Evolutionary conservation across 2,113 vertebrate species (phyloP).

Genomic region (Leuciscus idus): DNA sequence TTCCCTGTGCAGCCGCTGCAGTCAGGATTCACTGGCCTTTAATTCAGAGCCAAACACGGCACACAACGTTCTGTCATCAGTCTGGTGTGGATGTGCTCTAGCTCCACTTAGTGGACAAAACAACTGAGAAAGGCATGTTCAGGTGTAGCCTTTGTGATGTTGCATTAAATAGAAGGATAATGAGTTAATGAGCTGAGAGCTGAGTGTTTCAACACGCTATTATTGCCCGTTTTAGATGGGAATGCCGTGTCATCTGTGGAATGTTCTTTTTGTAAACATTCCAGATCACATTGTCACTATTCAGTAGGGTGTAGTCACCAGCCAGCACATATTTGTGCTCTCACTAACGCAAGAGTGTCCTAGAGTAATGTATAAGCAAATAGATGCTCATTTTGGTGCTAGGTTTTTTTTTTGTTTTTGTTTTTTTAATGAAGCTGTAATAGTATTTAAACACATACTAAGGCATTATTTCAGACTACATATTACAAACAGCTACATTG

Average conservation of each 20-base stretch:
- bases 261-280: conserved; percentile 29
- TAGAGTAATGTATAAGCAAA: conserved; percentile 4
- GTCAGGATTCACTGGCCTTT: conserved; percentile 18
- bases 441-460: no score
- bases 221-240: conserved; percentile 6
- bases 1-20: not conserved
- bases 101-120: conserved; percentile 37
- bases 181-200: not conserved
- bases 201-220: not conserved
- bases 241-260: conserved; percentile 18
- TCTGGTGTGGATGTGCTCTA: conserved; percentile 2
- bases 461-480: not conserved
- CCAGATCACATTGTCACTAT: conserved; percentile 30
- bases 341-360: not conserved
- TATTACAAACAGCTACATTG: not conserved
- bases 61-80: not conserved
- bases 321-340: conserved; percentile 12
- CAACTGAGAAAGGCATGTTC: not conserved
- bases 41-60: conserved; percentile 12
- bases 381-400: not conserved
- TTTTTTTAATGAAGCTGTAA: no score
- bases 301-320: conserved; percentile 30
- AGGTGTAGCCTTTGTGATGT: not conserved
- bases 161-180: not conserved
- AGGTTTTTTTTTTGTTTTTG: not conserved